Evolutionary conservation across 2,888 invertebrate species (phyloP).

Genomic region (Lasioglossum morio): DNA sequence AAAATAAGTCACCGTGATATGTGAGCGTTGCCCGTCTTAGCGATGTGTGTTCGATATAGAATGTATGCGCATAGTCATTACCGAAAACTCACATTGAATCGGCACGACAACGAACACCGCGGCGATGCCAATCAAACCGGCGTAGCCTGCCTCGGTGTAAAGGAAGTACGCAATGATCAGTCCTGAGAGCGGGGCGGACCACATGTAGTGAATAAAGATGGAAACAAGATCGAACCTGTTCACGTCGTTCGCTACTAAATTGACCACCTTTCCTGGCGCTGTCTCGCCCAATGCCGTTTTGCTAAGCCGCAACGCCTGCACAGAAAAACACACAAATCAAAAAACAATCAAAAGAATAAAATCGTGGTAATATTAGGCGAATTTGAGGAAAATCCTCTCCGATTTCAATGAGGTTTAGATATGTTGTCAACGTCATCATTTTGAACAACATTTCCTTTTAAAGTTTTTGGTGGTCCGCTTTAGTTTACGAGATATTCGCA

Average conservation of each 20-base stretch:
- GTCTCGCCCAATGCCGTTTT: slow-evolving; percentile 91
- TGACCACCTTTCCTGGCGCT: slow-evolving; percentile 86
- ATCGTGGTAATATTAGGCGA: no score
- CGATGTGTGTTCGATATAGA: neutral
- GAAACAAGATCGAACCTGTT: slow-evolving; percentile 96
- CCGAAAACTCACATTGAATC: slow-evolving; percentile 89
- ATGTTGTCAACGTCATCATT: no score
- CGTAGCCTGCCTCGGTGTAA: slow-evolving; percentile 90
- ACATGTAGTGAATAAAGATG: slow-evolving; percentile 95
- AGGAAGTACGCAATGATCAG: slow-evolving; percentile 91
- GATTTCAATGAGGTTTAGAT: no score
- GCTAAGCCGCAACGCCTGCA: slow-evolving; percentile 87
- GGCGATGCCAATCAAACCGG: slow-evolving; percentile 93
- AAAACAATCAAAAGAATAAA: neutral
- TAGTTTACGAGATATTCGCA: no score
- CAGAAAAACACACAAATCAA: neutral
- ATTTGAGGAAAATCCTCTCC: no score
- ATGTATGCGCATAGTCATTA: slow-evolving; percentile 8
- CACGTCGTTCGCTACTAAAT: slow-evolving; percentile 93
- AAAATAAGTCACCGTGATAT: slow-evolving; percentile 30
- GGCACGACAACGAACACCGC: slow-evolving; percentile 94
- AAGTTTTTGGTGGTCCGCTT: no score
- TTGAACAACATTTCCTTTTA: no score
- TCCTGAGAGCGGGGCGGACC: slow-evolving; percentile 92
- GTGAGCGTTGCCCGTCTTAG: neutral